phyloP scores from a whole-genome alignment of 2,888 invertebrate species.

The Eupithecia insigniata region DNA sequence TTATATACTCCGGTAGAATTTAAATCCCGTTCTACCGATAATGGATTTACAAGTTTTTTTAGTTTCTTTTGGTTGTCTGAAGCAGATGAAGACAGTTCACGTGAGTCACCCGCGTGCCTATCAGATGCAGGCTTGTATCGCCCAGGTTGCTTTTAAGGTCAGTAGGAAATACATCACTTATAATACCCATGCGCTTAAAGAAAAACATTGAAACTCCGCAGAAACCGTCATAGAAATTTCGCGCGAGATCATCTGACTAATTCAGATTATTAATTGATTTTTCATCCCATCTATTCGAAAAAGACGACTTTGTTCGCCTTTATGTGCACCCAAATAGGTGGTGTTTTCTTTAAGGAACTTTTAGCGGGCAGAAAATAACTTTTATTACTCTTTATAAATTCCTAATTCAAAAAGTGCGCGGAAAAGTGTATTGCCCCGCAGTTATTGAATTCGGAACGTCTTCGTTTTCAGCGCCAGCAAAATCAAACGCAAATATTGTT shows the following conservation, averaged over 20 bases:
- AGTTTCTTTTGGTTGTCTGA: not conserved
- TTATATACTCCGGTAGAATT: not conserved
- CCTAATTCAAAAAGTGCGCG: too few relatives aligned
- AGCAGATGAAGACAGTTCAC: constrained; percentile 21
- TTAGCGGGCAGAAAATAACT: too few relatives aligned
- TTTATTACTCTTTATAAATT: too few relatives aligned
- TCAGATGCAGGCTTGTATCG: constrained; percentile 31
- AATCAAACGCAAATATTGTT: too few relatives aligned
- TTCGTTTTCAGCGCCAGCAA: too few relatives aligned
- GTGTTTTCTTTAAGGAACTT: too few relatives aligned
- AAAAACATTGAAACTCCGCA: not conserved
- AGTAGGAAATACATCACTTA: constrained; percentile 13
- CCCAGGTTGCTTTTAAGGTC: constrained; percentile 15
- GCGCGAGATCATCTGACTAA: not conserved
- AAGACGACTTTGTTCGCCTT: too few relatives aligned
- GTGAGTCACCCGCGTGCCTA: constrained; percentile 36
- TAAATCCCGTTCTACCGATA: not conserved
- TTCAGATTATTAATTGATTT: too few relatives aligned
- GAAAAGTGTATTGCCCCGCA: too few relatives aligned
- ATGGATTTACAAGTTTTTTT: not conserved
- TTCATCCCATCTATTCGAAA: too few relatives aligned
- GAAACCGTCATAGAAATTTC: not conserved
- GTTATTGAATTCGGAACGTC: too few relatives aligned
- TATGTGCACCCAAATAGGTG: too few relatives aligned
- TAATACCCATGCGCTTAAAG: not conserved